These are phyloP conservation scores for Cataglyphis livida DNA, from an alignment of 2,888 invertebrate species.

Conservation along the genomic window DNA sequence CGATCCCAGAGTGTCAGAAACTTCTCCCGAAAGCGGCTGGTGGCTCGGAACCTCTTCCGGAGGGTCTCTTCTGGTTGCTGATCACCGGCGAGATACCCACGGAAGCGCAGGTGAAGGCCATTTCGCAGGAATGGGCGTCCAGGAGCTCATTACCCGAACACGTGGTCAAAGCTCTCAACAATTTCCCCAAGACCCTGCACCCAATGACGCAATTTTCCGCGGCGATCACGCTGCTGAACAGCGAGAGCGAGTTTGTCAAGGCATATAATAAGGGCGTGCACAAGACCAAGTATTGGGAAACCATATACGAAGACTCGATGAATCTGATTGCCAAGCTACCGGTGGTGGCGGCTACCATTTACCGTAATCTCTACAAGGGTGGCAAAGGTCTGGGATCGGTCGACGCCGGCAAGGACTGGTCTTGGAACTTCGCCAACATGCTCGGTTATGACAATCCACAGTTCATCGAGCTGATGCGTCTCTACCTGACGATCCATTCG, in stretches of 20 bases:
- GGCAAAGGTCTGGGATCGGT: constrained; percentile 94
- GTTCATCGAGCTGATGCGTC: constrained; percentile 96
- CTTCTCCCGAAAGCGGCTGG: constrained; percentile 93
- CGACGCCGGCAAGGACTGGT: constrained; percentile 96
- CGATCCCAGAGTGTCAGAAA: constrained; percentile 97
- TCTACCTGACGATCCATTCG: constrained; percentile 96
- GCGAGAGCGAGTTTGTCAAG: constrained; percentile 96
- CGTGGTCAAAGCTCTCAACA: constrained; percentile 97
- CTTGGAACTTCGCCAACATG: constrained; percentile 96
- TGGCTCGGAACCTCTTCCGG: constrained; percentile 95
- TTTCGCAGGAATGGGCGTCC: constrained; percentile 88
- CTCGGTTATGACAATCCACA: constrained; percentile 94
- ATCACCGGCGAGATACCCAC: constrained; percentile 96
- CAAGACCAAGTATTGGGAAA: constrained; percentile 97
- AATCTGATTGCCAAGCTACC: constrained; percentile 97
- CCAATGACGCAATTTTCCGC: constrained; percentile 98
- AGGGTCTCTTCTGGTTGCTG: constrained; percentile 97
- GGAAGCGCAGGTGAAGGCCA: constrained; percentile 89
- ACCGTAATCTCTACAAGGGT: constrained; percentile 93
- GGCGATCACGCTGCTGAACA: constrained; percentile 96
- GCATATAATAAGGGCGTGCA: constrained; percentile 96
- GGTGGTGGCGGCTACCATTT: constrained; percentile 97
- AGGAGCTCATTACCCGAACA: constrained; percentile 93
- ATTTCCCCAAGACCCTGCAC: constrained; percentile 95
- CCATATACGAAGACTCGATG: constrained; percentile 96